Evolutionary conservation across 2,113 vertebrate species (phyloP), one percentile per base, ranked within the genome.

Genomic region (Paramormyrops kingsleyae): DNA sequence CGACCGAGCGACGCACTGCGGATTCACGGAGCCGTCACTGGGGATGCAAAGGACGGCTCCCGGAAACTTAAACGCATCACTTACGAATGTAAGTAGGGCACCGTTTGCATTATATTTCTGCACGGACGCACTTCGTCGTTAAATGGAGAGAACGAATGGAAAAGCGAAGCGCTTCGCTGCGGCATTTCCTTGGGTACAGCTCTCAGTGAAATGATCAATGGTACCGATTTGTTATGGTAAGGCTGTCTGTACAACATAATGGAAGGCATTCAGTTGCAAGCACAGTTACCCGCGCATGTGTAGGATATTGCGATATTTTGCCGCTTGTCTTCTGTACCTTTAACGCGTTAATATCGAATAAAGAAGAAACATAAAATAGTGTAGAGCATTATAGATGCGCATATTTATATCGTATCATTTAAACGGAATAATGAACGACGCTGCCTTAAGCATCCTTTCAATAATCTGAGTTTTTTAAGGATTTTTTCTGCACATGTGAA

Each of bases 51-150:
- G 74, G 6, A n/a, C 83, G 50, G 12, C 35, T 53, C 13, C 49
- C 47, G 85, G 50, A 19, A 87, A 87, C 24, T 87, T 87, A 53
- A 35, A 27, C 85, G 24, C 24, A 53, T n/a, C 85, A 15, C 31
- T 24, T 87, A 47, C n/a, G 85, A 6, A 52, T 31, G 85, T 87
- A 87, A 87, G 85, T 87, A 87, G 85, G 85, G 15, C 85, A 47
- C 49, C 27, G 50, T 17, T 27, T 39, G 27, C 24, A 47, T 19
- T 35, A 35, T 35, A 42, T 19, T 35, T 19, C 7, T 39, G 24
- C 50, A 87, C 50, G 50, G 35, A 80, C 15, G 74, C 0, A 8
- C 50, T 19, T 52, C 15, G 31, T 2, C 85, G 10, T 52, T 87
- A 87, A 39, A 19, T 35, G 4, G 44, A 10, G 19, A 39, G 19